phyloP scores from a whole-genome alignment of 2,113 vertebrate species.

The Tragelaphus strepsiceros region DNA sequence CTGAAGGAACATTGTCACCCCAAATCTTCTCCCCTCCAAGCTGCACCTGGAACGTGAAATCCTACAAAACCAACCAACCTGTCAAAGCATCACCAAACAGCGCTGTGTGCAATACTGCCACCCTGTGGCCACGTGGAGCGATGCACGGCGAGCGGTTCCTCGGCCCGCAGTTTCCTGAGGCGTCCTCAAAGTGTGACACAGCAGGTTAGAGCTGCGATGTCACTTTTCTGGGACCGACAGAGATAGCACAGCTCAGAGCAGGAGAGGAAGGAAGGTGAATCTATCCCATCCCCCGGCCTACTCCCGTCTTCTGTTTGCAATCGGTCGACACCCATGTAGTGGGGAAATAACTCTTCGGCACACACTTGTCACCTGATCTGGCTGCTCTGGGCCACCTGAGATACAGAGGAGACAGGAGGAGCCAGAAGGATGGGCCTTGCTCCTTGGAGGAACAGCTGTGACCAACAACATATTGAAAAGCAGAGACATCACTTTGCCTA shows the following conservation, averaged over 20 bases:
- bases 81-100: neutral
- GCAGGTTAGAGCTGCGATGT: neutral
- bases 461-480: neutral
- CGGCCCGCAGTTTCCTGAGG: neutral
- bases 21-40: neutral
- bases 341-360: rapidly evolving
- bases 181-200: neutral
- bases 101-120: neutral
- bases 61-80: rapidly evolving
- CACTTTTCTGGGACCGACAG: neutral
- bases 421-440: neutral
- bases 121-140: neutral
- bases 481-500: neutral
- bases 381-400: neutral
- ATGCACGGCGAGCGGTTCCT: rapidly evolving
- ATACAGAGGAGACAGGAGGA: neutral
- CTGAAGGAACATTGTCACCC: neutral
- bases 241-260: neutral
- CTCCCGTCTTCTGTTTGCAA: neutral
- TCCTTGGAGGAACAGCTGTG: neutral
- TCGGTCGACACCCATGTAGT: neutral
- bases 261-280: neutral
- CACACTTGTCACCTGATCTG: rapidly evolving
- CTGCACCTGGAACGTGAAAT: no score
- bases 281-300: neutral